Percentiles rank a stretch among this genome's conserved stretches.
phyloP scores from a whole-genome alignment of 2,888 invertebrate species.

The Scaeva pyrastri region DNA sequence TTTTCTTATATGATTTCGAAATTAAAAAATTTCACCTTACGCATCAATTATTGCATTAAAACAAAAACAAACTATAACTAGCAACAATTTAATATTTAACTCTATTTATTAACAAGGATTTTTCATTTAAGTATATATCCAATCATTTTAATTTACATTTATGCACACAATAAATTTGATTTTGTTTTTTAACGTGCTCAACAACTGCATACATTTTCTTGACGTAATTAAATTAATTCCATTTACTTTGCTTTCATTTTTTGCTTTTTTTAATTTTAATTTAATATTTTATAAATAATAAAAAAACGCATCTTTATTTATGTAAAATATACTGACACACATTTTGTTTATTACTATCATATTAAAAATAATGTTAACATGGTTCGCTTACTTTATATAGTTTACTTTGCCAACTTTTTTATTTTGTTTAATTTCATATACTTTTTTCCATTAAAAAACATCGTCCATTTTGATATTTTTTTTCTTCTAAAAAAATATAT shows the following conservation, averaged over 20 bases:
- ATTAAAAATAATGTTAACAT: slow-evolving; percentile 71
- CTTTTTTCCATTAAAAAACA: slow-evolving; percentile 27
- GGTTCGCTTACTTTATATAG: slow-evolving; percentile 28
- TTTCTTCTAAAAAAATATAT: slow-evolving; percentile 35
- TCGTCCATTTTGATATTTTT: slow-evolving; percentile 5
- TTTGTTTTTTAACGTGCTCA: slow-evolving; percentile 33
- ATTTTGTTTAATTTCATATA: slow-evolving; percentile 14
- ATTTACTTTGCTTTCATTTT: not conserved
- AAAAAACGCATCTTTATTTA: not conserved
- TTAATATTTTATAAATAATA: not conserved
- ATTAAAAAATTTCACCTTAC: too few species aligned
- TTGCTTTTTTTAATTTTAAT: not conserved
- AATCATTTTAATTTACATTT: slow-evolving; percentile 19
- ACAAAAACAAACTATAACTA: too few species aligned
- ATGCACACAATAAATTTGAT: slow-evolving; percentile 1
- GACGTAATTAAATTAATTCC: slow-evolving; percentile 9
- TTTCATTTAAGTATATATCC: not conserved
- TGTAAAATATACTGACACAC: slow-evolving; percentile 2
- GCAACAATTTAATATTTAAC: not conserved
- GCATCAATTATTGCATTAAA: too few species aligned
- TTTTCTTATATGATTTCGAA: too few species aligned
- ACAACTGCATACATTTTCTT: slow-evolving; percentile 28
- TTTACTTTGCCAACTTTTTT: slow-evolving; percentile 13
- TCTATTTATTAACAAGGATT: not conserved
- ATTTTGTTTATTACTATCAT: slow-evolving; percentile 29